Conservation (phyloP, 2,113 vertebrate species). For the Candoia aspera region DNA sequence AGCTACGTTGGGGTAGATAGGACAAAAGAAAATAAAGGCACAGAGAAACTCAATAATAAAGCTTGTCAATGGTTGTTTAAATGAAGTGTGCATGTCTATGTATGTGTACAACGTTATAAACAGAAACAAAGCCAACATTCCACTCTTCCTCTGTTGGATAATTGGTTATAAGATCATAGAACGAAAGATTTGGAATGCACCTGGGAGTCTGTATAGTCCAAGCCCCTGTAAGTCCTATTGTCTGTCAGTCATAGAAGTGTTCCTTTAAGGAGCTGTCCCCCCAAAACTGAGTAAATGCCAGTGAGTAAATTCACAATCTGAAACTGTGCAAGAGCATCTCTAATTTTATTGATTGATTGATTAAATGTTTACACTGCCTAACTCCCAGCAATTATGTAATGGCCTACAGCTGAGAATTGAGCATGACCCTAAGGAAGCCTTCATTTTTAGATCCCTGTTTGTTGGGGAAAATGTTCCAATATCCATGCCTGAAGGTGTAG, state of each 20-base stretch:
- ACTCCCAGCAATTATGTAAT: background rate
- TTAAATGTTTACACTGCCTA: background rate
- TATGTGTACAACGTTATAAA: background rate
- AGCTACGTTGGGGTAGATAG: conserved; percentile 69
- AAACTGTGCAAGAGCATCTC: background rate
- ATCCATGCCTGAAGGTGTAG: background rate
- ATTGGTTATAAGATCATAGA: background rate
- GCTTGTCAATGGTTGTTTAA: conserved; percentile 48
- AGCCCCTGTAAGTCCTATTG: background rate
- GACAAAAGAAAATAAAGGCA: conserved; percentile 48
- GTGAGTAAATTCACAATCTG: background rate
- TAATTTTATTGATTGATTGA: background rate
- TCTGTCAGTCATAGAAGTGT: background rate
- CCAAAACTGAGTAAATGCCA: background rate
- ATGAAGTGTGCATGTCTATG: conserved; percentile 29
- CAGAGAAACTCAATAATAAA: conserved; percentile 58
- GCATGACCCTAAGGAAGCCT: background rate
- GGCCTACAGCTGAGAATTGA: background rate
- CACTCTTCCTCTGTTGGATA: background rate
- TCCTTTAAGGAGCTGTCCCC: background rate
- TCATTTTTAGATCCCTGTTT: background rate
- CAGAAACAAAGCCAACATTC: background rate
- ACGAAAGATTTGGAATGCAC: background rate
- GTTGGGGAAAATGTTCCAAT: background rate
- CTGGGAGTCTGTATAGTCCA: background rate